phyloP scores from a whole-genome alignment of 2,113 vertebrate genomes.

The Engystomops pustulosus region DNA sequence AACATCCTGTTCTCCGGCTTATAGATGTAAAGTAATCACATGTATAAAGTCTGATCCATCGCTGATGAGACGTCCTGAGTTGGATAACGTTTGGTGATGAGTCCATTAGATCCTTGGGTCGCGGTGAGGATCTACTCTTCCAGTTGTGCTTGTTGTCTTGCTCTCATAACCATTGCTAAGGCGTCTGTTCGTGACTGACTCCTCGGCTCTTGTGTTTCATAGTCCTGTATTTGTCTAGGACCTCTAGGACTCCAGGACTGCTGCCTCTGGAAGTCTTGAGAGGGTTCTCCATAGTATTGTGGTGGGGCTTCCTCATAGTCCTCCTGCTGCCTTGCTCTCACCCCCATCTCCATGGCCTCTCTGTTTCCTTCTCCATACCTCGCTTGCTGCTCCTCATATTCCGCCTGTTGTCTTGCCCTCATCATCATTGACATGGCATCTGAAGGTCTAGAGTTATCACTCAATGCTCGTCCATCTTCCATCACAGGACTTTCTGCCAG shows the following conservation, averaged over 20 bases:
- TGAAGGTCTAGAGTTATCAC: accelerated
- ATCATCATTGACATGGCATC: not conserved
- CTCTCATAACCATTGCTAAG: constrained; percentile 25
- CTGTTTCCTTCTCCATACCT: accelerated
- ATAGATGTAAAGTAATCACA: not conserved
- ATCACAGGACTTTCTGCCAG: constrained; percentile 7
- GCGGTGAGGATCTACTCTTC: not conserved
- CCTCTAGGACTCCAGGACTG: not conserved
- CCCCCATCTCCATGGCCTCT: constrained; percentile 44
- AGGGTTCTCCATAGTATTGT: not conserved
- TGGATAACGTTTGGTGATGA: not conserved
- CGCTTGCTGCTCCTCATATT: not conserved
- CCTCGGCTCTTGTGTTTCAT: not conserved
- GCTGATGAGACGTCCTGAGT: not conserved
- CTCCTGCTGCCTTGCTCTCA: constrained; percentile 36
- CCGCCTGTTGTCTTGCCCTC: constrained; percentile 40
- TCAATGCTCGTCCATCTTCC: not conserved
- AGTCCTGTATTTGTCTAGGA: not conserved
- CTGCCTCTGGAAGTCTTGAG: not conserved
- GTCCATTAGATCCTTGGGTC: not conserved
- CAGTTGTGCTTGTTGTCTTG: constrained; percentile 14
- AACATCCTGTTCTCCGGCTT: not conserved
- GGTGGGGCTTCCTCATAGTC: constrained; percentile 25
- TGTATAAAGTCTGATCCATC: not conserved
- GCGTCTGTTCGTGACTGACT: not conserved